These are phyloP conservation scores for Esox niger DNA, from an alignment of 2,113 vertebrate species.

Conservation along the genomic window DNA sequence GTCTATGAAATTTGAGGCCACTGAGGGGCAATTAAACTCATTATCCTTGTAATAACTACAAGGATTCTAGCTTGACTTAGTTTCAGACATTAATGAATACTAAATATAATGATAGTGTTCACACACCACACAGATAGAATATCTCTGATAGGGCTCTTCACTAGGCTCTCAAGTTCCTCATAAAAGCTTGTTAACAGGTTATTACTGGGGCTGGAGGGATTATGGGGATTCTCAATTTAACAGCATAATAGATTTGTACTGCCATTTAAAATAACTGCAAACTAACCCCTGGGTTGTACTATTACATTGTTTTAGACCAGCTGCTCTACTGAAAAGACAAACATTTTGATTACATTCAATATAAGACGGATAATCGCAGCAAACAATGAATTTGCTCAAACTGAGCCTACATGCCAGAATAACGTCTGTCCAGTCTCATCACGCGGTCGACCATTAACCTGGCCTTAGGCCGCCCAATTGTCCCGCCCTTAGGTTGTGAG, in stretches of 20 bases:
- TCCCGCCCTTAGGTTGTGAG: background rate
- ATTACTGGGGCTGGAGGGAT: background rate
- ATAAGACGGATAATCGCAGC: constrained; percentile 26
- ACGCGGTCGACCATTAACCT: background rate
- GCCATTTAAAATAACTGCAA: background rate
- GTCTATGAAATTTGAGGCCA: constrained; percentile 6
- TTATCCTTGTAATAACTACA: constrained; percentile 23
- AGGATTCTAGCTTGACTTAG: constrained; percentile 18
- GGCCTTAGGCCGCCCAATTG: background rate
- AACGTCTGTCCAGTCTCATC: background rate
- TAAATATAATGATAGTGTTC: constrained; percentile 39
- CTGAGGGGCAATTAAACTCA: constrained; percentile 8
- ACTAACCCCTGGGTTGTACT: background rate
- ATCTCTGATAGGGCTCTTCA: constrained; percentile 14
- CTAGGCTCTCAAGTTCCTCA: constrained; percentile 12
- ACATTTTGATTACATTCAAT: background rate
- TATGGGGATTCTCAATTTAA: background rate
- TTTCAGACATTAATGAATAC: constrained; percentile 16
- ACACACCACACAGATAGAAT: constrained; percentile 46
- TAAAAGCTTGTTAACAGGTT: background rate
- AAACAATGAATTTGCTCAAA: constrained; percentile 18
- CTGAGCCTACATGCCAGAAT: background rate
- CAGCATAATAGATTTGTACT: constrained; percentile 13
- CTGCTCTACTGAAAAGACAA: background rate
- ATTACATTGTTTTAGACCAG: background rate